A percentile compares a stretch with the other conserved stretches of the same genome.
Conservation (phyloP, 1,140 invertebrate species). For the Drosophila azteca region DNA sequence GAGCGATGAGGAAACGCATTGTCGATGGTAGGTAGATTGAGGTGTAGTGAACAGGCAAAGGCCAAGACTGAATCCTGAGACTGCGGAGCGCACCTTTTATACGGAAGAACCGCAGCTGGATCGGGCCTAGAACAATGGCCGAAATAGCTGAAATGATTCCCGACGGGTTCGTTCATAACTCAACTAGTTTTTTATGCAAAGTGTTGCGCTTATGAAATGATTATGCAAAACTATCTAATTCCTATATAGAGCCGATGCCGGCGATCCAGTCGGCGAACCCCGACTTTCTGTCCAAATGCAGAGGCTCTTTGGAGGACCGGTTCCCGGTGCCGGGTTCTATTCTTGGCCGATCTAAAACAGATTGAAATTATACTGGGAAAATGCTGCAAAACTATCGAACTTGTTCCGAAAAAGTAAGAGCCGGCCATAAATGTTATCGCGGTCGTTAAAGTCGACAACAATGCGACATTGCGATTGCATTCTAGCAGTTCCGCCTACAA, state of each 20-base stretch:
- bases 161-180: slow-evolving; percentile 67
- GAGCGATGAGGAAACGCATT: slow-evolving; percentile 70
- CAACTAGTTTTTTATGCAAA: slow-evolving; percentile 73
- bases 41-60: slow-evolving; percentile 57
- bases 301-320: slow-evolving; percentile 56
- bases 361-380: slow-evolving; percentile 46
- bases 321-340: slow-evolving; percentile 36
- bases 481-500: slow-evolving; percentile 60
- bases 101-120: slow-evolving; percentile 42
- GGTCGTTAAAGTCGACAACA: slow-evolving; percentile 56
- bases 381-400: slow-evolving; percentile 65
- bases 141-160: slow-evolving; percentile 42
- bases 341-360: slow-evolving; percentile 30
- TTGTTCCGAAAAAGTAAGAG: slow-evolving; percentile 56
- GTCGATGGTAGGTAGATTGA: slow-evolving; percentile 10
- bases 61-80: slow-evolving; percentile 75
- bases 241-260: slow-evolving; percentile 28
- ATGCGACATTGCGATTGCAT: slow-evolving; percentile 30
- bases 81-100: slow-evolving; percentile 51
- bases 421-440: slow-evolving; percentile 47
- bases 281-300: slow-evolving; percentile 58
- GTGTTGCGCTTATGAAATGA: slow-evolving; percentile 74
- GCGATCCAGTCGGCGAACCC: slow-evolving; percentile 54
- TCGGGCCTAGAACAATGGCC: slow-evolving; percentile 59
- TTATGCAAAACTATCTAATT: slow-evolving; percentile 74